A percentile compares a stretch with the other conserved stretches of the same genome.
phyloP scores from a whole-genome alignment of 2,113 vertebrate genomes.

The Rhinopomastus cyanomelas region DNA sequence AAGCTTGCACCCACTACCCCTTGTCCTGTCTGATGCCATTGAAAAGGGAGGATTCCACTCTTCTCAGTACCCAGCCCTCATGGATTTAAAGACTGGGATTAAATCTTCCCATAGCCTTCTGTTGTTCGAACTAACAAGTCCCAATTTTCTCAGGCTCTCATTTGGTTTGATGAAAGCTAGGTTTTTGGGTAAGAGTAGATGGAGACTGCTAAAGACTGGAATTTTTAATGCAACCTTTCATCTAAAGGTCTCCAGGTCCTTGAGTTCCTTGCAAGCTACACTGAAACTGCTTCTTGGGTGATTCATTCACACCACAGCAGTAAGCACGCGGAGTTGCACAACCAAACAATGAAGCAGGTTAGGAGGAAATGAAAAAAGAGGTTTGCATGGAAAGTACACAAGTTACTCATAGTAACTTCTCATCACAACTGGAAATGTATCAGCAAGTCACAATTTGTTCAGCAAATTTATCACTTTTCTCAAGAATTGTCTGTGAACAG shows the following conservation, averaged over 20 bases:
- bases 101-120: no score
- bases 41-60: no score
- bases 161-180: not conserved
- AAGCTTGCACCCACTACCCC: no score
- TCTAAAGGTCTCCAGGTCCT: not conserved
- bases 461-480: slow-evolving; percentile 52
- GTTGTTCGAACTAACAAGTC: no score
- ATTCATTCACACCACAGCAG: not conserved
- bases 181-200: not conserved
- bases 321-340: not conserved
- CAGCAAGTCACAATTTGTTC: slow-evolving; percentile 35
- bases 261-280: not conserved
- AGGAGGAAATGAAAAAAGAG: not conserved
- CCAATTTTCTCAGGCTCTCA: no score
- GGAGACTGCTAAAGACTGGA: not conserved
- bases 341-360: not conserved
- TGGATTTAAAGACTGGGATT: no score
- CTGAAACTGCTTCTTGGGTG: not conserved
- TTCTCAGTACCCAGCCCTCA: no score
- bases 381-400: not conserved
- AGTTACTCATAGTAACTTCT: slow-evolving; percentile 3
- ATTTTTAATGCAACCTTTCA: not conserved
- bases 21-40: no score
- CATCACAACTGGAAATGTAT: slow-evolving; percentile 40
- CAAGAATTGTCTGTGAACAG: slow-evolving; percentile 28